These are phyloP conservation scores for Cricetomys ansorgei DNA, from an alignment of 2,113 vertebrate species.

Conservation along the genomic window DNA sequence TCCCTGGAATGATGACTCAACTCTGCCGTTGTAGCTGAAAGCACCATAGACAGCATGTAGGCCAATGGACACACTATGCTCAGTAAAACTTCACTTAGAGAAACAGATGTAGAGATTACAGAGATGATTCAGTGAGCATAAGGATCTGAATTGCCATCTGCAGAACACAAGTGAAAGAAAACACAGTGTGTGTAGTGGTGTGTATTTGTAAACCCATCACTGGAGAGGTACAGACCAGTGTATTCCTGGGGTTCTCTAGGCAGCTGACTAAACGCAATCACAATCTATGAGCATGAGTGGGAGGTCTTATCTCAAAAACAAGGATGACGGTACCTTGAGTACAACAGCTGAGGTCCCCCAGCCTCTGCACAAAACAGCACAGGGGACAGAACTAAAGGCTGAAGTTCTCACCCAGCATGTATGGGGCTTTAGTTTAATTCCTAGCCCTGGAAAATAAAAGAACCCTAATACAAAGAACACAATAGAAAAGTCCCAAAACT, in stretches of 20 bases:
- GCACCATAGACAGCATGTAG: neutral
- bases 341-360: neutral
- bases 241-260: neutral
- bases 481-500: neutral
- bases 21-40: neutral
- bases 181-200: too few relatives aligned
- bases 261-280: neutral
- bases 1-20: neutral
- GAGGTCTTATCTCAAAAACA: neutral
- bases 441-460: neutral
- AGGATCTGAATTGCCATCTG: neutral
- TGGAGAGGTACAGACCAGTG: neutral
- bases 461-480: neutral
- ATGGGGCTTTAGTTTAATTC: neutral
- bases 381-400: neutral
- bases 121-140: neutral
- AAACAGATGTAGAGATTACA: neutral
- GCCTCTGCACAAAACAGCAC: neutral
- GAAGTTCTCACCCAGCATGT: neutral
- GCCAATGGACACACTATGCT: neutral
- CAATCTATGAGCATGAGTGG: neutral
- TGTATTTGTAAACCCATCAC: neutral
- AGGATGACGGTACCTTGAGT: neutral
- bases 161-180: neutral
- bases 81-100: constrained; percentile 49